Percentiles rank a stretch among this genome's conserved stretches.
phyloP scores from a whole-genome alignment of 2,113 vertebrate species.

The Centropristis striata region DNA sequence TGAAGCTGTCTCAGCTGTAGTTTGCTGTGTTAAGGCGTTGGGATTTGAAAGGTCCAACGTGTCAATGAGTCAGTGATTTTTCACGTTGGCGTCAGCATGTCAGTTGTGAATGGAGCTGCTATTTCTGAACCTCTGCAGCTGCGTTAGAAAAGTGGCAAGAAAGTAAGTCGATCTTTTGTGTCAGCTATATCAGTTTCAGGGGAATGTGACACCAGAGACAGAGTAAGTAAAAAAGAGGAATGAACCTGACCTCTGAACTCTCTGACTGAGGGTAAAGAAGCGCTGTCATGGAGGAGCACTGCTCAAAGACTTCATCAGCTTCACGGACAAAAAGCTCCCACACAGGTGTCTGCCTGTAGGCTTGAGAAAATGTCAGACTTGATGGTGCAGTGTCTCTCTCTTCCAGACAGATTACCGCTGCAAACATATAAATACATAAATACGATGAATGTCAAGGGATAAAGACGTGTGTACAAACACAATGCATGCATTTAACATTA shows the following conservation, averaged over 20 bases:
- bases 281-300: conserved; percentile 5
- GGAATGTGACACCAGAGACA: conserved; percentile 68
- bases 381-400: conserved; percentile 7
- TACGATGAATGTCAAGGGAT: conserved; percentile 36
- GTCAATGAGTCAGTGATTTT: conserved; percentile 19
- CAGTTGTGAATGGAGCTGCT: conserved; percentile 44
- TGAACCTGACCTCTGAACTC: conserved; percentile 61
- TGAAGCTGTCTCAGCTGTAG: neutral
- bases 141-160: conserved; percentile 48
- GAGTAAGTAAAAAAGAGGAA: conserved; percentile 39
- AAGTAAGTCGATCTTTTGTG: conserved; percentile 61
- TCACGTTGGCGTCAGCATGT: conserved; percentile 33
- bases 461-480: conserved; percentile 29
- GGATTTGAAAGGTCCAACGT: conserved; percentile 2
- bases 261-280: conserved; percentile 33
- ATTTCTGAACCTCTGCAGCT: conserved; percentile 63
- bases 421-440: conserved; percentile 27
- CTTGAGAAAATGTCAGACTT: conserved; percentile 22
- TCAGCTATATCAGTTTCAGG: conserved; percentile 61
- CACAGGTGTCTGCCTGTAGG: conserved; percentile 56
- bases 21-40: neutral
- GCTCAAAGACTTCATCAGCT: conserved; percentile 14
- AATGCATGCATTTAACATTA: conserved; percentile 39
- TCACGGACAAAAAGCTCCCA: conserved; percentile 26
- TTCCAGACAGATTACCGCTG: conserved; percentile 9